These are phyloP conservation scores for Calypte anna DNA, from an alignment of 2,113 vertebrate species.

Conservation along the genomic window DNA sequence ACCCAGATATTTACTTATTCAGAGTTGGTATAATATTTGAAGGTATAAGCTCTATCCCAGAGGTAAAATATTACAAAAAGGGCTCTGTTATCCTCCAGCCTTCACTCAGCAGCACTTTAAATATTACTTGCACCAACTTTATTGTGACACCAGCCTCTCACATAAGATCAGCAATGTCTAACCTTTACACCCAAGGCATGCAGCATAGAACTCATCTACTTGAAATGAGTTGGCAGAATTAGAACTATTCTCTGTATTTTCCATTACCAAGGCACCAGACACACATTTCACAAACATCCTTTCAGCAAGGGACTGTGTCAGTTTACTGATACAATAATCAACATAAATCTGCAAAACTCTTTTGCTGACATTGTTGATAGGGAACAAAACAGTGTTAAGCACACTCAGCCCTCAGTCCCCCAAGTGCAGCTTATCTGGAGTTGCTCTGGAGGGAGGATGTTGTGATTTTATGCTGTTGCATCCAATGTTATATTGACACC, in stretches of 20 bases:
- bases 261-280: conserved; percentile 11
- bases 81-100: background rate
- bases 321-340: conserved; percentile 46
- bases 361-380: conserved; percentile 25
- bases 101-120: background rate
- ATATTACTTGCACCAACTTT: background rate
- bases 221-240: conserved; percentile 21
- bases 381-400: conserved; percentile 10
- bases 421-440: conserved; percentile 10
- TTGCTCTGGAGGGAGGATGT: background rate
- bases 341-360: conserved; percentile 46
- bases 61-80: background rate
- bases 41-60: background rate
- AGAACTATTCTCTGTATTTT: background rate
- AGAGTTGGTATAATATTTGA: background rate
- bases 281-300: conserved; percentile 16
- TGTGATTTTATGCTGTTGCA: conserved; percentile 21
- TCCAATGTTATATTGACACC: conserved; percentile 12
- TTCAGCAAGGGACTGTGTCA: conserved; percentile 18
- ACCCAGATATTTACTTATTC: background rate
- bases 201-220: background rate
- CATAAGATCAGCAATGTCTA: background rate
- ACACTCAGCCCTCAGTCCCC: background rate
- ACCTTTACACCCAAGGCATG: background rate
- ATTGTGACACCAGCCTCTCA: background rate